Base-by-base conservation (phyloP, 2,888 invertebrate genomes). In the Ophion slaviceki region DNA sequence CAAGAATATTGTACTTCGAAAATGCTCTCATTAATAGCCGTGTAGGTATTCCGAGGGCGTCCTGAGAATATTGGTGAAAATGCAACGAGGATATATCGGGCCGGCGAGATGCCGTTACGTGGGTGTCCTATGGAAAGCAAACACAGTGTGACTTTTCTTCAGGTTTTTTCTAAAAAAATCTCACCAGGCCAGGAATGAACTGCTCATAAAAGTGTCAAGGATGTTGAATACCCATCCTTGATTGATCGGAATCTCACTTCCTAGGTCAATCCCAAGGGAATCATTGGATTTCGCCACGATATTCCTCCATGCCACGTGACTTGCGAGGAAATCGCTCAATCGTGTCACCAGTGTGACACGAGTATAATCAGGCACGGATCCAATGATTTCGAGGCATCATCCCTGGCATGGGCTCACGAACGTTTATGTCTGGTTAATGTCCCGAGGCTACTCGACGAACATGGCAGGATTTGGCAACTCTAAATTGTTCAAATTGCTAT, bases 251-350 rank as follows among this genome's bases (percentile, higher is more conserved):
- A 61, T 36, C 20, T 59, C 6, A 24, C 61, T 36, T 66, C 6
- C 24, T 28, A 28, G 53, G 24, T 28, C 11, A 28, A 66, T 70
- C 28, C 28, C 53, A 59, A 59, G 59, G 5, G 32, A 28, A 17
- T 59, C 67, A 64, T 75, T 67, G 59, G 40, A 66, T 61, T 47
- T 68, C 36, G 36, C 14, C 1, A 28, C 2, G 3, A 14, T 66
- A 47, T 64, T 24, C 17, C 8, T 14, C 11, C 11, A 17, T 36
- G 17, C 10, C 82, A 82, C 61, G 76, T 76, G 76, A 66, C 61
- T 47, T 28, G 36, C 0, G 17, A 24, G n/a, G 40, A 72, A 20
- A 72, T 72, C 20, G 36, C 32, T 5, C 53, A 45, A 74, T 1
- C 20, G 24, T 62, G 10, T 14, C 17, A 45, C 5, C 14, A 14